phyloP scores from a whole-genome alignment of 1,140 invertebrate species.

The Trichonephila clavata region DNA sequence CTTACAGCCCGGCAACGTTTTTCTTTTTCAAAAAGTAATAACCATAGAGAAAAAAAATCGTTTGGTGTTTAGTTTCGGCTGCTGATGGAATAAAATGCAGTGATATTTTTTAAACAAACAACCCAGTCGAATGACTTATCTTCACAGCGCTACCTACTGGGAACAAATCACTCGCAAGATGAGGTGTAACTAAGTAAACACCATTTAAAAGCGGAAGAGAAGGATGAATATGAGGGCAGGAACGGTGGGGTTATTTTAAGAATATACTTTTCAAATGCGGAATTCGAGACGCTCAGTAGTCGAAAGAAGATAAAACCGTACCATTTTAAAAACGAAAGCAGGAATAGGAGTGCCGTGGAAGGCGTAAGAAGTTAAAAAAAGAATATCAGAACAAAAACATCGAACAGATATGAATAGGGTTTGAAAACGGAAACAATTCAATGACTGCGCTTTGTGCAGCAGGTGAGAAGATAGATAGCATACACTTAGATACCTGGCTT shows the following conservation, averaged over 20 bases:
- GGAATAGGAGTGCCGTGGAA: background rate
- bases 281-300: slow-evolving; percentile 5
- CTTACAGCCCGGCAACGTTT: background rate
- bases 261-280: background rate
- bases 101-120: slow-evolving; percentile 7
- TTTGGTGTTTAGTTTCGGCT: background rate
- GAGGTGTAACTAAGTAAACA: background rate
- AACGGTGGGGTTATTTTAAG: slow-evolving; percentile 5
- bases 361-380: no score
- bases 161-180: background rate
- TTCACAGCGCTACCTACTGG: background rate
- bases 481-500: background rate
- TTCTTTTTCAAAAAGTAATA: background rate
- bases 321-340: background rate
- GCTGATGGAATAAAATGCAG: background rate
- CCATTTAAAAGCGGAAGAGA: background rate
- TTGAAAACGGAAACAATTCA: background rate
- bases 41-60: background rate
- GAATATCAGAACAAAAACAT: background rate
- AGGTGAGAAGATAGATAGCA: background rate
- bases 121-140: background rate
- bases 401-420: background rate
- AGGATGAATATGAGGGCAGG: background rate
- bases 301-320: background rate
- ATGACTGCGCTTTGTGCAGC: background rate